phyloP scores from a whole-genome alignment of 92 coral and sea anemone species.

The Zoanthus gigantus region DNA sequence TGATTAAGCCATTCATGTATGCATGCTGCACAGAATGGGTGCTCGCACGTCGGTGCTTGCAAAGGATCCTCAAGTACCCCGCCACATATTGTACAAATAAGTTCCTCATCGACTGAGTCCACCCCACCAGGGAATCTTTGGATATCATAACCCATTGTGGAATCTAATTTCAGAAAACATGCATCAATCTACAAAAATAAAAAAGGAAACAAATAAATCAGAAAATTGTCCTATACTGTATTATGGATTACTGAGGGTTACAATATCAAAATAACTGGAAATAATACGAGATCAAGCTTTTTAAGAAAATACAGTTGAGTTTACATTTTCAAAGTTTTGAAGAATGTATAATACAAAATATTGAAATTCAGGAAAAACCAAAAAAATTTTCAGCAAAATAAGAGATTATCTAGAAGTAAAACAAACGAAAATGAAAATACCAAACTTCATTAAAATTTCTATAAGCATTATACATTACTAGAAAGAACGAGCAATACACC shows the following conservation, averaged over 20 bases:
- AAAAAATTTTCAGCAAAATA: not conserved
- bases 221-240: not conserved
- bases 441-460: not conserved
- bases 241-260: not conserved
- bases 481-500: not conserved
- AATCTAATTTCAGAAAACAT: not conserved
- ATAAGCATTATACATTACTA: not conserved
- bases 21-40: slow-evolving; percentile 94
- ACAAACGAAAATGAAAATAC: not conserved
- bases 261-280: not conserved
- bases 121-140: slow-evolving; percentile 80
- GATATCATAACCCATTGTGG: slow-evolving; percentile 86
- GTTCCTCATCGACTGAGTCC: slow-evolving; percentile 79
- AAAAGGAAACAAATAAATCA: not conserved
- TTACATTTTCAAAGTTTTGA: no score
- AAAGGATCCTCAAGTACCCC: slow-evolving; percentile 93
- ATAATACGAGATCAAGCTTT: not conserved
- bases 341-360: no score
- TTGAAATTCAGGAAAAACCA: not conserved
- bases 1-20: slow-evolving; percentile 93
- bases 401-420: not conserved
- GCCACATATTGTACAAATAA: slow-evolving; percentile 85
- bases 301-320: no score
- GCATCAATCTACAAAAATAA: slow-evolving; percentile 6
- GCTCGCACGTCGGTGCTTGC: slow-evolving; percentile 92